Percentiles rank a stretch among this genome's conserved stretches.
phyloP scores from a whole-genome alignment of 2,113 vertebrate genomes.

The Piaya cayana region DNA sequence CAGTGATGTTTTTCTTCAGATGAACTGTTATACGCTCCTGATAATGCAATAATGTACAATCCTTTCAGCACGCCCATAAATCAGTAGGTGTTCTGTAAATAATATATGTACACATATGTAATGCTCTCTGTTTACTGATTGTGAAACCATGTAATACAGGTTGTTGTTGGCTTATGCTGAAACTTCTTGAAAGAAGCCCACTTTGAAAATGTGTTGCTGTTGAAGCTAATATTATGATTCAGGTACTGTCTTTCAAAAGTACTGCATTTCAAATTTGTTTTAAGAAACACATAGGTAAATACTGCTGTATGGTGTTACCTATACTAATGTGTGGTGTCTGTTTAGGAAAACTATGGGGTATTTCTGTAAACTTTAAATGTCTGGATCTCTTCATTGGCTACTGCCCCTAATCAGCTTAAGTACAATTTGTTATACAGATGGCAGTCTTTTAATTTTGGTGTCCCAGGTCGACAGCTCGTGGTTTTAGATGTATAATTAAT shows the following conservation, averaged over 20 bases:
- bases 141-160: slow-evolving; percentile 90
- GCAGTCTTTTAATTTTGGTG: slow-evolving; percentile 59
- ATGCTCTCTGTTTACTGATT: slow-evolving; percentile 88
- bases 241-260: slow-evolving; percentile 90
- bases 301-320: slow-evolving; percentile 74
- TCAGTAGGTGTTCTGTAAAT: slow-evolving; percentile 78
- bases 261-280: slow-evolving; percentile 83
- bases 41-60: slow-evolving; percentile 67
- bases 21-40: slow-evolving; percentile 42
- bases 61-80: slow-evolving; percentile 70
- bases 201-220: slow-evolving; percentile 90
- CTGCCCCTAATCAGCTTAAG: slow-evolving; percentile 65
- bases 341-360: slow-evolving; percentile 70
- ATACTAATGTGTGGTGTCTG: slow-evolving; percentile 71
- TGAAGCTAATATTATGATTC: slow-evolving; percentile 88
- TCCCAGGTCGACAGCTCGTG: slow-evolving; percentile 64
- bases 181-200: slow-evolving; percentile 88
- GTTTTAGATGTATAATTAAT: slow-evolving; percentile 70
- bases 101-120: slow-evolving; percentile 77
- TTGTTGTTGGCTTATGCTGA: slow-evolving; percentile 90
- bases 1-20: slow-evolving; percentile 27
- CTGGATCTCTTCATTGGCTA: slow-evolving; percentile 72
- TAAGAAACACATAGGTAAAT: slow-evolving; percentile 78
- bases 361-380: slow-evolving; percentile 73
- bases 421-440: slow-evolving; percentile 71